Percentiles rank a stretch among this genome's conserved stretches.
These are phyloP conservation scores for Callospermophilus lateralis DNA, from an alignment of 2,113 vertebrate species.

Conservation along the genomic window DNA sequence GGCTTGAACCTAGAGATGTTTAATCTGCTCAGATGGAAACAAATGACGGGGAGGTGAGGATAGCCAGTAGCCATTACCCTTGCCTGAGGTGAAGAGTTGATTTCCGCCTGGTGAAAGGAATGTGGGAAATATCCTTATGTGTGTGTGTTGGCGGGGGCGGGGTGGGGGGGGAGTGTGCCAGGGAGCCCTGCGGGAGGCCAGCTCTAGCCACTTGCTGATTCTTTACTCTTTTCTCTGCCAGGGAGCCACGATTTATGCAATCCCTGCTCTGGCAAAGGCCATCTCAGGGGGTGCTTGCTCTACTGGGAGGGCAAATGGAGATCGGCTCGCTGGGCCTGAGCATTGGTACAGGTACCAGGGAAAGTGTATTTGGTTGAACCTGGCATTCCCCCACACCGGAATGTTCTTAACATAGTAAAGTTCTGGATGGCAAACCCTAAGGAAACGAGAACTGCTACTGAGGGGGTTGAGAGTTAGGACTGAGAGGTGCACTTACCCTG, in stretches of 20 bases:
- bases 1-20: constrained; percentile 1
- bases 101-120: not conserved
- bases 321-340: not conserved
- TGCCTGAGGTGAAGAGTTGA: not conserved
- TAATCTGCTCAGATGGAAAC: not conserved
- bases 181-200: not conserved
- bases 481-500: not conserved
- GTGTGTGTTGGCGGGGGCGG: no score
- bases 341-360: not conserved
- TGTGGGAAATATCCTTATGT: not conserved
- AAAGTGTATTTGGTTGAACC: not conserved
- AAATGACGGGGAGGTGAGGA: not conserved
- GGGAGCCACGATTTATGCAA: not conserved
- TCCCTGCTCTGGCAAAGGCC: not conserved
- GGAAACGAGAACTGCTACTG: not conserved
- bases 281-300: not conserved
- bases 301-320: not conserved
- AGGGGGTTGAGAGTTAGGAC: not conserved
- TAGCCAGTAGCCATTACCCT: not conserved
- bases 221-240: not conserved
- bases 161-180: no score
- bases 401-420: not conserved
- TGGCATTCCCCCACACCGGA: not conserved
- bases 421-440: constrained; percentile 16
- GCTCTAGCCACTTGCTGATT: not conserved